phyloP scores from a whole-genome alignment of 2,113 vertebrate species.

The Capra hircus region DNA sequence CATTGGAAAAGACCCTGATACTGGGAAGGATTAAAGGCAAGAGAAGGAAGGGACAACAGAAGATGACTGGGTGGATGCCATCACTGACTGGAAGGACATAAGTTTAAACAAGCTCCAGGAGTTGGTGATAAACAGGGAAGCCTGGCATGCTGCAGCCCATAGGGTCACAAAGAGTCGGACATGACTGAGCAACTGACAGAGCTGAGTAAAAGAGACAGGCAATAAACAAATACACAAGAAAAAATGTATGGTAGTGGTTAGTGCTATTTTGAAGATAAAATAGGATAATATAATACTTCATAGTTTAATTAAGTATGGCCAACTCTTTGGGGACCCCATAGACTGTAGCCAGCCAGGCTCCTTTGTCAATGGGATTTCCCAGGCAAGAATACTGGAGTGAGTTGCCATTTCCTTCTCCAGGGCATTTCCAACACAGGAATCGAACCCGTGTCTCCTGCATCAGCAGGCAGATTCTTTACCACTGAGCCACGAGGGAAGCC shows the following conservation, averaged over 20 bases:
- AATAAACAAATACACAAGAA: not conserved
- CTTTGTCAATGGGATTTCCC: not conserved
- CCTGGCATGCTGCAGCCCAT: not conserved
- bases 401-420: not conserved
- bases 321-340: not conserved
- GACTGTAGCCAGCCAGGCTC: not conserved
- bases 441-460: fast-evolving
- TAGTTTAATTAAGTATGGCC: not conserved
- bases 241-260: not conserved
- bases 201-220: not conserved
- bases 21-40: not conserved
- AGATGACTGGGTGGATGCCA: not conserved
- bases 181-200: not conserved
- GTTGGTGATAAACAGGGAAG: not conserved
- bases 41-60: not conserved
- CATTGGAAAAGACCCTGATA: not conserved
- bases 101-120: not conserved
- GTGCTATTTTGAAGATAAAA: not conserved
- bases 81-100: not conserved
- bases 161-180: not conserved
- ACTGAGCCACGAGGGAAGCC: not conserved
- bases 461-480: not conserved
- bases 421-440: not conserved
- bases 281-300: not conserved
- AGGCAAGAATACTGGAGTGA: not conserved